Evolutionary conservation across 2,797 vertebrate genomes (phyloP).

Genomic region (Scarus forsteni): DNA sequence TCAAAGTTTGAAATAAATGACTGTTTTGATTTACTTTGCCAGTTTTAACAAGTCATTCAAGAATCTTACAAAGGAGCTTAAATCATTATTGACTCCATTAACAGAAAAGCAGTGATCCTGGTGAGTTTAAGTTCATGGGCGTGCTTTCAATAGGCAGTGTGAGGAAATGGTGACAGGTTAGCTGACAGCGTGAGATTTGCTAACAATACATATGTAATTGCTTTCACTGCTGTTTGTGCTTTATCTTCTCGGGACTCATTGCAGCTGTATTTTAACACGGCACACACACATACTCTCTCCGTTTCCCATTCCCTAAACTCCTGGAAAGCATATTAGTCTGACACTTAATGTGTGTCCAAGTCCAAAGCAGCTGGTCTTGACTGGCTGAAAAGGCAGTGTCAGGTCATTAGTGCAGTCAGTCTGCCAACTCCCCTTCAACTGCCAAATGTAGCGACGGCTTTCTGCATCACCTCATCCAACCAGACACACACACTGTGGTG

Average conservation of each 20-base stretch:
- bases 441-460: conserved; percentile 69
- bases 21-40: conserved; percentile 16
- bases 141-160: conserved; percentile 43
- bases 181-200: conserved; percentile 74
- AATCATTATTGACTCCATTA: conserved; percentile 47
- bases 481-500: conserved; percentile 10
- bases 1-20: not conserved
- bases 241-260: conserved; percentile 74
- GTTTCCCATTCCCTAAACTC: conserved; percentile 75
- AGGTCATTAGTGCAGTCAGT: conserved; percentile 80
- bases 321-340: conserved; percentile 80
- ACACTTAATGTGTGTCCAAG: conserved; percentile 76
- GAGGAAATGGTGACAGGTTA: conserved; percentile 63
- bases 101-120: conserved; percentile 31
- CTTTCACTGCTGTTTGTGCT: conserved; percentile 73
- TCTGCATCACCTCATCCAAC: conserved; percentile 46
- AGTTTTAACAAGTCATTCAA: conserved; percentile 20
- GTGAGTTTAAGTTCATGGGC: conserved; percentile 32
- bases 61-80: conserved; percentile 1
- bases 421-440: conserved; percentile 70
- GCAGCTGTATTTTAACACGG: conserved; percentile 74
- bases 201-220: conserved; percentile 83
- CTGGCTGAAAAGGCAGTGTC: conserved; percentile 77
- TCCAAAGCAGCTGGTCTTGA: conserved; percentile 80
- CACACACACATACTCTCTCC: conserved; percentile 19